phyloP scores from a whole-genome alignment of 2,113 vertebrate genomes.

The Saguinus imperator region DNA sequence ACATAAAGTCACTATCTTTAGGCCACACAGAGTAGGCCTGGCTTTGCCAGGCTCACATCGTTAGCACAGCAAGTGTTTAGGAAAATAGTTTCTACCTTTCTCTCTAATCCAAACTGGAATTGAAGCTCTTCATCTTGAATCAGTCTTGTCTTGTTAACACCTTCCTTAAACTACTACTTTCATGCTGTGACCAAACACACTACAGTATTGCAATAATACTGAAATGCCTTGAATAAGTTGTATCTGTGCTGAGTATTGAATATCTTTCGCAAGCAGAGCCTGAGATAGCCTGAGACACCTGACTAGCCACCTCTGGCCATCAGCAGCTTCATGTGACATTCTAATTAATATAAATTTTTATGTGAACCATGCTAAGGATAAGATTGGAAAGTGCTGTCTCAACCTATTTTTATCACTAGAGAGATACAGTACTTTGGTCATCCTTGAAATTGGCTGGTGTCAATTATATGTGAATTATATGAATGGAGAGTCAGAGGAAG shows the following conservation, averaged over 20 bases:
- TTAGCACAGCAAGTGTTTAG: background rate
- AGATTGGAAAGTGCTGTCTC: background rate
- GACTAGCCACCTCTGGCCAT: background rate
- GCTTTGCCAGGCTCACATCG: background rate
- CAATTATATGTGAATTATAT: background rate
- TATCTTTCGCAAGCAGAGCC: background rate
- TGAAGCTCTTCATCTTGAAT: background rate
- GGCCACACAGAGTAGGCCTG: background rate
- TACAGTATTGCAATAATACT: background rate
- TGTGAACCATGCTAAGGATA: background rate
- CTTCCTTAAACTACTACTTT: background rate
- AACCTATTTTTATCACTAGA: background rate
- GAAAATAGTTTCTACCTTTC: background rate
- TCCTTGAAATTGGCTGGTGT: background rate
- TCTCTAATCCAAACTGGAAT: background rate
- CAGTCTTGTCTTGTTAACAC: background rate
- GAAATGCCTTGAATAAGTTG: background rate
- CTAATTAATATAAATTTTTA: background rate
- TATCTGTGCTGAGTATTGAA: background rate
- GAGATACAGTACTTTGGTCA: background rate
- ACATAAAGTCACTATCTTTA: background rate
- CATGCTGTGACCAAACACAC: no score
- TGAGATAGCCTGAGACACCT: background rate
- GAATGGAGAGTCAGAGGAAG: background rate
- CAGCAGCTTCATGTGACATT: background rate